phyloP scores from a whole-genome alignment of 2,797 vertebrate species.

The Scleropages formosus region DNA sequence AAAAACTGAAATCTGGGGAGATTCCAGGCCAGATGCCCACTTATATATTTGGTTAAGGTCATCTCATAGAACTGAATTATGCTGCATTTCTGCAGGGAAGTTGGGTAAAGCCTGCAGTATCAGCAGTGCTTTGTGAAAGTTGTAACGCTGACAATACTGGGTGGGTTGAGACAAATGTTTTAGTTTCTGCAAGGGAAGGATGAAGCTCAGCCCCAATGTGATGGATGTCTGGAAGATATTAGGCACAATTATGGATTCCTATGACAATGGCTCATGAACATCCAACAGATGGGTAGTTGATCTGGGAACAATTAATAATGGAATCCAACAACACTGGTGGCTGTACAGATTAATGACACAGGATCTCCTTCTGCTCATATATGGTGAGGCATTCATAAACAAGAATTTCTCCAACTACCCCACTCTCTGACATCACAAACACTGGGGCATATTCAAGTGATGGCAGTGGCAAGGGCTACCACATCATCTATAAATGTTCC shows the following conservation, averaged over 20 bases:
- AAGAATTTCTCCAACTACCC: neutral
- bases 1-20: neutral
- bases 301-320: no score
- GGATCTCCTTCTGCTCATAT: neutral
- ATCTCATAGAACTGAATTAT: neutral
- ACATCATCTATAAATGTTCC: slow-evolving; percentile 9
- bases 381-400: neutral
- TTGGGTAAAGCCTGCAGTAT: no score
- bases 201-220: no score
- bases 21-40: neutral
- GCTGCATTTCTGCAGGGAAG: neutral
- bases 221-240: no score
- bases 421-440: neutral
- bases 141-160: neutral
- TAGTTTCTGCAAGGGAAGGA: no score
- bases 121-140: neutral
- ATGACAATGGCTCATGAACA: no score
- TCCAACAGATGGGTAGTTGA: no score
- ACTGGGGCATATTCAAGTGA: neutral
- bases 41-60: neutral
- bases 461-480: neutral
- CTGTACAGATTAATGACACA: no score
- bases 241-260: no score
- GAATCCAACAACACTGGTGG: no score
- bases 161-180: neutral